These are phyloP conservation scores for Oegoconia quadripuncta DNA, from an alignment of 2,888 invertebrate genomes.

Conservation along the genomic window DNA sequence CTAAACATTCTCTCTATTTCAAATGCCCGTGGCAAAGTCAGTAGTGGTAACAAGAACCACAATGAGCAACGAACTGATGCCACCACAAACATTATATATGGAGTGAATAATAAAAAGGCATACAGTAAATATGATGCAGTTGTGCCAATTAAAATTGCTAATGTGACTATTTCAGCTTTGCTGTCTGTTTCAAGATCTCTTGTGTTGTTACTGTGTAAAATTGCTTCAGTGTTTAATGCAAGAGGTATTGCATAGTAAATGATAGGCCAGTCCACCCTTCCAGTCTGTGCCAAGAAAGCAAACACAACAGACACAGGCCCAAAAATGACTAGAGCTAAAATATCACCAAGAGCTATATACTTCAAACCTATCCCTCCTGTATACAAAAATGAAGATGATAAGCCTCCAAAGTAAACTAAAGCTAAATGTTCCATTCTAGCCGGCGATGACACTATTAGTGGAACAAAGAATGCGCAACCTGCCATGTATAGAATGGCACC, in stretches of 20 bases:
- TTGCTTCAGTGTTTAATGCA: constrained; percentile 96
- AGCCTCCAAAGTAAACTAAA: constrained; percentile 95
- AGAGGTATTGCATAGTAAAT: constrained; percentile 96
- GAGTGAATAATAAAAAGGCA: constrained; percentile 92
- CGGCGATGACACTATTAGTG: constrained; percentile 88
- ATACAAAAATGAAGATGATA: constrained; percentile 97
- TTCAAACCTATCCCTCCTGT: constrained; percentile 97
- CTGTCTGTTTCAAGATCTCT: constrained; percentile 93
- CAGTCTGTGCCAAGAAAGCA: constrained; percentile 95
- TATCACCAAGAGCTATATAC: constrained; percentile 96
- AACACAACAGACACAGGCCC: constrained; percentile 96
- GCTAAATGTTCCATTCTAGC: constrained; percentile 97
- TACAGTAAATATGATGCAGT: constrained; percentile 95
- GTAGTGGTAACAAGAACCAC: constrained; percentile 93
- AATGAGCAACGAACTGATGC: constrained; percentile 89
- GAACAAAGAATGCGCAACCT: constrained; percentile 91
- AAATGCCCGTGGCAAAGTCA: constrained; percentile 93
- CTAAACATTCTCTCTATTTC: constrained; percentile 94
- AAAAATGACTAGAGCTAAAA: constrained; percentile 94
- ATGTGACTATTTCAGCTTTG: constrained; percentile 94
- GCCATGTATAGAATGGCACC: constrained; percentile 93
- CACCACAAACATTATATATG: constrained; percentile 93
- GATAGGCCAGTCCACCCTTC: constrained; percentile 92
- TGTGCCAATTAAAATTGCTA: constrained; percentile 95
- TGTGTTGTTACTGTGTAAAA: constrained; percentile 96